A percentile compares a stretch with the other conserved stretches of the same genome.
Conservation (phyloP, 1,140 invertebrate genomes). For the Drosophila chauvacae region DNA sequence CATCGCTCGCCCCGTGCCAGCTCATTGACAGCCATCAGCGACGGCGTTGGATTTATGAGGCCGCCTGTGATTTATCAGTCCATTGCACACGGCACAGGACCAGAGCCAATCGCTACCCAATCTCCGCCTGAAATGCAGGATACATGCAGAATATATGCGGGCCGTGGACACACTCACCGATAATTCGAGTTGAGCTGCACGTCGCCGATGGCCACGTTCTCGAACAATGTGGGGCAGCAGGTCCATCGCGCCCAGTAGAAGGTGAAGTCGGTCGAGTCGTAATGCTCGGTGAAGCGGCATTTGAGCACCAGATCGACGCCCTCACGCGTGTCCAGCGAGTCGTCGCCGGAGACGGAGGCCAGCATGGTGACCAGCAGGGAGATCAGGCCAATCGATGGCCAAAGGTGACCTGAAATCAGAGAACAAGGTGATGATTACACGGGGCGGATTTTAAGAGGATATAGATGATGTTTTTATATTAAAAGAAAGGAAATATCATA, state of each 20-base stretch:
- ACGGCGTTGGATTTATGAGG: constrained; percentile 77
- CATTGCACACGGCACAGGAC: constrained; percentile 62
- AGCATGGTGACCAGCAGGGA: constrained; percentile 1
- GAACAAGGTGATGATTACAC: constrained; percentile 9
- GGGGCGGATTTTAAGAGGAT: not conserved
- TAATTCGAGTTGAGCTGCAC: constrained; percentile 91
- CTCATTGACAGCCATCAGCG: constrained; percentile 72
- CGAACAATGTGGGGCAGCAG: constrained; percentile 87
- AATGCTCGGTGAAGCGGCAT: constrained; percentile 90
- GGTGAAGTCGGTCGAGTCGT: constrained; percentile 86
- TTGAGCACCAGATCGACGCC: constrained; percentile 91
- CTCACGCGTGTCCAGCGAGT: constrained; percentile 89
- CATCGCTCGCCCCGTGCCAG: constrained; percentile 13
- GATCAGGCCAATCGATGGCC: constrained; percentile 45
- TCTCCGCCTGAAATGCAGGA: constrained; percentile 9
- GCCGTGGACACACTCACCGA: constrained; percentile 86
- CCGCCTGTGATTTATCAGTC: constrained; percentile 76
- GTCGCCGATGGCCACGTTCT: constrained; percentile 92
- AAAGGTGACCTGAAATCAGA: constrained; percentile 38
- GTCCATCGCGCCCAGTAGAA: constrained; percentile 90
- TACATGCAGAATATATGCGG: constrained; percentile 13
- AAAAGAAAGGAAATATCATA: not conserved
- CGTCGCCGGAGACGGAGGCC: constrained; percentile 51
- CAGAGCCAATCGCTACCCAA: not conserved
- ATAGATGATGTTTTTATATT: too few relatives aligned